Evolutionary conservation across 2,888 invertebrate genomes (phyloP), one percentile per base, ranked within the genome.

Genomic region (Selenia dentaria): DNA sequence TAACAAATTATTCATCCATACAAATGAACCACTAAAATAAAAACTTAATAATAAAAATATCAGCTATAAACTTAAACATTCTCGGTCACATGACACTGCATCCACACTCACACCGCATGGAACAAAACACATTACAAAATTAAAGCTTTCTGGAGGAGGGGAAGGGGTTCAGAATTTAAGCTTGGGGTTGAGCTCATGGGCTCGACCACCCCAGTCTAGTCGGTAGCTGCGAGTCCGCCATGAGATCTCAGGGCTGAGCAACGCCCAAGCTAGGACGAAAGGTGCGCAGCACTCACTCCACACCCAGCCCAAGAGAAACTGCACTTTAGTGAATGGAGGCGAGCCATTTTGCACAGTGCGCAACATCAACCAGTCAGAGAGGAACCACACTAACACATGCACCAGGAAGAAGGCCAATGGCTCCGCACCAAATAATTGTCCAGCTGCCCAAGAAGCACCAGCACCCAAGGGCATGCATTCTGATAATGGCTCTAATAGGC

Each of bases 391-490:
- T 40, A 98, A 92, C 65, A 97, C 93, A 83, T 99, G 99, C 68
- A 98, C 94, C 64, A 98, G 91, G 84, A 97, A 97, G 90, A 99
- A 97, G 37, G 96, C 96, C 55, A 98, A 91, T 1, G 97, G 95
- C 81, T 98, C 97, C 92, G 97, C 96, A 58, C 94, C 94, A 68
- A 99, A 96, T 22, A 99, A 91, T 35, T 94, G 78, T 39, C 94
- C 94, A 2, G 95, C 94, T 0, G 98, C 95, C 96, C 97, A 97
- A 0, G 98, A 95, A 18, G 97, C 95, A 70, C 96, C 93, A n/a
- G 96, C 94, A 28, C 99, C 99, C 27, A 98, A 93, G 16, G 99
- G 93, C 90, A 99, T 92, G 79, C 99, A 99, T 90, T 99, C 99
- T 36, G 97, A 96, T 32, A 99, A 91, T 0, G 99, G 99, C 83